Evolutionary conservation across 2,797 vertebrate genomes (phyloP).

Genomic region (Gymnoscopelus braueri): DNA sequence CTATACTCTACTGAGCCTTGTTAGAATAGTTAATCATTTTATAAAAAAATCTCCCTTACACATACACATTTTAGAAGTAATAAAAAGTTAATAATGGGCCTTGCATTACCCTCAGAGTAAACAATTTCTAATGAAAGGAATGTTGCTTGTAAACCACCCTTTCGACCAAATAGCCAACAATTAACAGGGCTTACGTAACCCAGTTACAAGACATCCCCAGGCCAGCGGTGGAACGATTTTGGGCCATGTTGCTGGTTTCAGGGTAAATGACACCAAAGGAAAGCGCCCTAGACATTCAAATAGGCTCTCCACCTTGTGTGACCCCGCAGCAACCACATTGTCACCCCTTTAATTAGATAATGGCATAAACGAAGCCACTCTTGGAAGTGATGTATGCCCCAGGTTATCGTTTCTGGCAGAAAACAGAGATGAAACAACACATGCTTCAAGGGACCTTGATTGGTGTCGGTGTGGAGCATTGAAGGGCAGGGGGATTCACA

Average conservation of each 20-base stretch:
- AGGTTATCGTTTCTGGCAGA: constrained; percentile 9
- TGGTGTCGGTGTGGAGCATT: background rate
- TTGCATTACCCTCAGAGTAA: too few relatives aligned
- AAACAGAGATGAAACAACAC: constrained; percentile 8
- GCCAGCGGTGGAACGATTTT: background rate
- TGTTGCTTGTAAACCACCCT: background rate
- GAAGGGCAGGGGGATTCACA: background rate
- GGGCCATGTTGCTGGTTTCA: background rate
- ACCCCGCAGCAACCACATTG: background rate
- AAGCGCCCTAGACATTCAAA: background rate
- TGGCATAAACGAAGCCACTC: background rate
- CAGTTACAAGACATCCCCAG: background rate
- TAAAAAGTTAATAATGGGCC: too few relatives aligned
- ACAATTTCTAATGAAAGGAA: background rate
- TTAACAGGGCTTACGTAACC: background rate
- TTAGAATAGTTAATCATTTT: too few relatives aligned
- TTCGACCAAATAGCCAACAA: background rate
- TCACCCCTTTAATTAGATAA: constrained; percentile 15
- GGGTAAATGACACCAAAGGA: background rate
- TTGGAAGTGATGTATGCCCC: background rate
- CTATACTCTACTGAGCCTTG: too few relatives aligned
- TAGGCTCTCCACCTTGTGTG: background rate
- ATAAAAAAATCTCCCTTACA: too few relatives aligned
- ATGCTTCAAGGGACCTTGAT: background rate
- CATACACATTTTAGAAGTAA: too few relatives aligned